Conservation (phyloP, 2,797 vertebrate species). For the Gadopsis marmoratus region DNA sequence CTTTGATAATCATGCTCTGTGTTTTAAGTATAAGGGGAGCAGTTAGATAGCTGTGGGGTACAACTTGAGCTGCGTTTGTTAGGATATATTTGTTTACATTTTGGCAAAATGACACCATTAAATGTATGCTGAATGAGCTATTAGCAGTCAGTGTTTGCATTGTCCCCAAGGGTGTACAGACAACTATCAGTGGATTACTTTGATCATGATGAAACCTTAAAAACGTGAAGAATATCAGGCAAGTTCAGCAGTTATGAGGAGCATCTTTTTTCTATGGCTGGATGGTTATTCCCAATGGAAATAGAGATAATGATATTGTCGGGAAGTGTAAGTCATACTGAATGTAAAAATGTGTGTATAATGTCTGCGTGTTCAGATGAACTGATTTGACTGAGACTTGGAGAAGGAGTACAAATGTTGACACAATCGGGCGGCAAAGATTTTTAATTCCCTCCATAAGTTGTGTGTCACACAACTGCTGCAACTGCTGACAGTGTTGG, state of each 20-base stretch:
- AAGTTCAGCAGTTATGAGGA: not conserved
- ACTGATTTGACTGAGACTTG: not conserved
- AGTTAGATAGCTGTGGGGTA: not conserved
- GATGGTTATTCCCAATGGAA: not conserved
- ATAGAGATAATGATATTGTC: not conserved
- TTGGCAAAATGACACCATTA: not conserved
- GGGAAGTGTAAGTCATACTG: not conserved
- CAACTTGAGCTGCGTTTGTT: not conserved
- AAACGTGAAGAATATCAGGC: too few relatives aligned
- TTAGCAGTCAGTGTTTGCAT: not conserved
- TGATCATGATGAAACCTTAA: not conserved
- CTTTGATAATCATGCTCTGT: not conserved
- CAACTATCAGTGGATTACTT: not conserved
- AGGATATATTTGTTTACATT: not conserved
- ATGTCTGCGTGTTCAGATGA: not conserved
- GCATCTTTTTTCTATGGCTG: not conserved
- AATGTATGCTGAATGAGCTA: not conserved
- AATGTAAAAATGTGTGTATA: not conserved
- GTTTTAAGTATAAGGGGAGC: conserved; percentile 4
- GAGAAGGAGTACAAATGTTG: not conserved
- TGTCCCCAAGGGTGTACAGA: not conserved
- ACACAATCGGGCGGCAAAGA: not conserved
- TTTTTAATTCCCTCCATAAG: not conserved
- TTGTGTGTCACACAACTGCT: conserved; percentile 1
- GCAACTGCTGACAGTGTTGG: not conserved